Percentiles rank a stretch among this genome's conserved stretches.
Conservation (phyloP, 2,888 invertebrate genomes). For the Drosophila ezoana region DNA sequence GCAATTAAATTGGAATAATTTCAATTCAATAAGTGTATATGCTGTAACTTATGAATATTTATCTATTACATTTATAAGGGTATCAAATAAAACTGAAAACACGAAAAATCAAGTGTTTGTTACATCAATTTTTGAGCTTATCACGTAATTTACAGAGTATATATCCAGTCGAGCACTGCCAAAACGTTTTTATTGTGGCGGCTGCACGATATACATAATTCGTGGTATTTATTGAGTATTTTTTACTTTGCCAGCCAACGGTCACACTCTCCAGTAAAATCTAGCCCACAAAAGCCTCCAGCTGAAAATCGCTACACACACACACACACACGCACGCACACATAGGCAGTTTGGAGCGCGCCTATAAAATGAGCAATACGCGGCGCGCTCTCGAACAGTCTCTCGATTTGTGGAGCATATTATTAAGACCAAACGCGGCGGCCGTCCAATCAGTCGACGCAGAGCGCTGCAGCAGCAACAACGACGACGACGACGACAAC, state of each 20-base stretch:
- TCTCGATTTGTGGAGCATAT: slow-evolving; percentile 43
- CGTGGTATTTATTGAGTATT: slow-evolving; percentile 7
- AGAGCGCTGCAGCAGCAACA: slow-evolving; percentile 45
- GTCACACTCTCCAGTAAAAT: slow-evolving; percentile 26
- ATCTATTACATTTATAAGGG: slow-evolving; percentile 55
- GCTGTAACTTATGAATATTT: slow-evolving; percentile 67
- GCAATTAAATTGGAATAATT: slow-evolving; percentile 82
- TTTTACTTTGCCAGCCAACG: neutral
- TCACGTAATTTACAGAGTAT: slow-evolving; percentile 3
- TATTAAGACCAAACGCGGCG: slow-evolving; percentile 40
- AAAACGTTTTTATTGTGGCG: neutral
- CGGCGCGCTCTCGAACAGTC: slow-evolving; percentile 55
- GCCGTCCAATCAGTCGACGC: slow-evolving; percentile 43
- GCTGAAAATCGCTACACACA: slow-evolving; percentile 34
- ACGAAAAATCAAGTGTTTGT: too few species aligned
- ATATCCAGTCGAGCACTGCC: neutral
- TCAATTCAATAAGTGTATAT: slow-evolving; percentile 65
- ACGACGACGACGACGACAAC: slow-evolving; percentile 15
- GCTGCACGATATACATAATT: neutral
- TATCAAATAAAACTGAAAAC: slow-evolving; percentile 51
- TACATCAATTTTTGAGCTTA: too few species aligned
- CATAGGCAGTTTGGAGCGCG: slow-evolving; percentile 49
- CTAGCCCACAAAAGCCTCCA: slow-evolving; percentile 39
- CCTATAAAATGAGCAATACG: slow-evolving; percentile 57
- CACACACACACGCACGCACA: slow-evolving; percentile 6